A percentile compares a stretch with the other conserved stretches of the same genome.
These are phyloP conservation scores for Gambelia wislizenii DNA, from an alignment of 2,797 vertebrate genomes.

Conservation along the genomic window DNA sequence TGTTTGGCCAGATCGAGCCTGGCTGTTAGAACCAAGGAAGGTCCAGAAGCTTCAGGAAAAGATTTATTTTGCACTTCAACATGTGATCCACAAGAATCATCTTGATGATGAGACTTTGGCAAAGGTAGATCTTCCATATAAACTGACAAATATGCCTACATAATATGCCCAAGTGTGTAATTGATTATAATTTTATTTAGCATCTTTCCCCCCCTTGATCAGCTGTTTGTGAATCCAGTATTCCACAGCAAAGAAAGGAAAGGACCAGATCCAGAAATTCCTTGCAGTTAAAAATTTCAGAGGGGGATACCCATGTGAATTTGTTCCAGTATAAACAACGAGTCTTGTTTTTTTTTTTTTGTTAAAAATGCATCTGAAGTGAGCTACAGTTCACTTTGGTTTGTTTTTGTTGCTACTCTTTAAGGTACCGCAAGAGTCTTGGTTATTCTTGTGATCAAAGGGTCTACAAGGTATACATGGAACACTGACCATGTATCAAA, in stretches of 20 bases:
- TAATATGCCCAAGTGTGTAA: neutral
- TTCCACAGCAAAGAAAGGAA: neutral
- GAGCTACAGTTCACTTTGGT: too few relatives aligned
- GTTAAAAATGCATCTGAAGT: too few relatives aligned
- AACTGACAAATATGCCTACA: neutral
- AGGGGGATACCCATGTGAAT: too few relatives aligned
- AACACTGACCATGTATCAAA: neutral
- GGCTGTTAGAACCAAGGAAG: slow-evolving; percentile 98
- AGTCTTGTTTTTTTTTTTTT: too few relatives aligned
- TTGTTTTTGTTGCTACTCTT: too few relatives aligned
- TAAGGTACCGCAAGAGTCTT: too few relatives aligned
- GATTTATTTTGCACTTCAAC: slow-evolving; percentile 99
- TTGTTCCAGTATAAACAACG: too few relatives aligned
- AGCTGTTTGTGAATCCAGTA: neutral
- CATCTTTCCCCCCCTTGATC: neutral
- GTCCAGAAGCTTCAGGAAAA: slow-evolving; percentile 99
- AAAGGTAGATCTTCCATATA: slow-evolving; percentile 84
- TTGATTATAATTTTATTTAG: neutral
- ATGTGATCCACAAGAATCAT: slow-evolving; percentile 99
- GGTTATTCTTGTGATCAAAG: too few relatives aligned
- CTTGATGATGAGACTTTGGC: slow-evolving; percentile 95
- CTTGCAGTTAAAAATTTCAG: neutral
- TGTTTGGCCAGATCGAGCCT: slow-evolving; percentile 89
- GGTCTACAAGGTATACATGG: neutral
- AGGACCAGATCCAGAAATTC: neutral